phyloP scores from a whole-genome alignment of 2,113 vertebrate species.

The Petroica traversi region DNA sequence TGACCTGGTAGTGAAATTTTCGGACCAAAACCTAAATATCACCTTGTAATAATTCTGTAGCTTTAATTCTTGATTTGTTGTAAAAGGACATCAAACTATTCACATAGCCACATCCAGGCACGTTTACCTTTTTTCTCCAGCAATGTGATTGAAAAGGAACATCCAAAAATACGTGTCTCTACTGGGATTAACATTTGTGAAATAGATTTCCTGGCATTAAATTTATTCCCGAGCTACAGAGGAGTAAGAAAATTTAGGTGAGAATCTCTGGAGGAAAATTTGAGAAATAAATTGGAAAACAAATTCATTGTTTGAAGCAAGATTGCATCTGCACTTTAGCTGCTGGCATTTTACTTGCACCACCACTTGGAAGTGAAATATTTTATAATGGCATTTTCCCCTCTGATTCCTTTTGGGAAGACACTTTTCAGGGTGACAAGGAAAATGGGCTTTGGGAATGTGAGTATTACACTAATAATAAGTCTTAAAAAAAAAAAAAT shows the following conservation, averaged over 20 bases:
- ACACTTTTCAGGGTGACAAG: background rate
- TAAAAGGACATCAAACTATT: background rate
- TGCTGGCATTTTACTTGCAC: background rate
- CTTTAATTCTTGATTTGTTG: background rate
- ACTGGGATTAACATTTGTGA: background rate
- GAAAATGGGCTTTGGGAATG: background rate
- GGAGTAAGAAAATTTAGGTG: background rate
- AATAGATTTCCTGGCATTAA: constrained; percentile 6
- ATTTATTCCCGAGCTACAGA: background rate
- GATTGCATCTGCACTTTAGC: background rate
- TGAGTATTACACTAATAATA: background rate
- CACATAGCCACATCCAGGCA: background rate
- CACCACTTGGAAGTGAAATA: background rate
- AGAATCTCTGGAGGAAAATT: background rate
- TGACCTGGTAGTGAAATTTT: background rate
- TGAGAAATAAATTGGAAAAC: constrained; percentile 5
- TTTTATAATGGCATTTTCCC: background rate
- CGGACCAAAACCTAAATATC: background rate
- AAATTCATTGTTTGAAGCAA: background rate
- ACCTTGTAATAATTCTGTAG: background rate
- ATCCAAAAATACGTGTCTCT: background rate
- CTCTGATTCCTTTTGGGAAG: background rate
- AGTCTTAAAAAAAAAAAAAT: background rate
- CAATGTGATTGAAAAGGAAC: background rate
- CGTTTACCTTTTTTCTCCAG: background rate